A percentile compares a stretch with the other conserved stretches of the same genome.
Evolutionary conservation across 1,140 invertebrate species (phyloP).

Genomic region (Hylaeus anthracinus): DNA sequence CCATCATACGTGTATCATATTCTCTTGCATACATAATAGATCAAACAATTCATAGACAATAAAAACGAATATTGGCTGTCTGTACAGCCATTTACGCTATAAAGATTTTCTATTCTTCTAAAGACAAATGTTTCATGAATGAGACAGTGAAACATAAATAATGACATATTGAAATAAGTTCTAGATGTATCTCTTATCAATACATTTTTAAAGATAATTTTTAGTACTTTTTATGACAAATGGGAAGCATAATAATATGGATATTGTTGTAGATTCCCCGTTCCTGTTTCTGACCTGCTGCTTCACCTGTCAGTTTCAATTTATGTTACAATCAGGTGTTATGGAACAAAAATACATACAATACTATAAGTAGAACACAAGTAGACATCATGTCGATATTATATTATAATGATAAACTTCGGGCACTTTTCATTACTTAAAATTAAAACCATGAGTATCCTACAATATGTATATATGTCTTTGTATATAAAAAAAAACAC

Average conservation of each 20-base stretch:
- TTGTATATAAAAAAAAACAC: slow-evolving; percentile 64
- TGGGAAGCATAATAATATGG: slow-evolving; percentile 59
- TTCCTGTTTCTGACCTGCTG: slow-evolving; percentile 67
- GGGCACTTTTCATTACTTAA: slow-evolving; percentile 66
- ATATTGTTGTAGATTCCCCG: slow-evolving; percentile 61
- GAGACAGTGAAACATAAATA: slow-evolving; percentile 55
- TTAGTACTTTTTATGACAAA: slow-evolving; percentile 60
- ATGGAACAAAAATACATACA: slow-evolving; percentile 73
- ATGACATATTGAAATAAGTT: slow-evolving; percentile 54
- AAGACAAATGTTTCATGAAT: slow-evolving; percentile 57
- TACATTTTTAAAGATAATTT: slow-evolving; percentile 58
- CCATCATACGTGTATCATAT: slow-evolving; percentile 50
- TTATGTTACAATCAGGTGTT: slow-evolving; percentile 68
- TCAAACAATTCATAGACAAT: slow-evolving; percentile 57
- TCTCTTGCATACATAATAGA: slow-evolving; percentile 56
- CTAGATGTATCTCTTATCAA: slow-evolving; percentile 52
- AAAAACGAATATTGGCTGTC: slow-evolving; percentile 54
- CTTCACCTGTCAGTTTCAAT: slow-evolving; percentile 69
- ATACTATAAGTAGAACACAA: slow-evolving; percentile 72
- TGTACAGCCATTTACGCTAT: slow-evolving; percentile 53
- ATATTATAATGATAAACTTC: slow-evolving; percentile 62
- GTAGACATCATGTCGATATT: slow-evolving; percentile 67
- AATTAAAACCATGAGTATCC: slow-evolving; percentile 70
- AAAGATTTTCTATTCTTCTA: slow-evolving; percentile 52
- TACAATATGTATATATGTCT: slow-evolving; percentile 69